These are phyloP conservation scores for Ophioderma brevispina DNA, from an alignment of 35 echinoderm and acorn worm species.

Conservation along the genomic window DNA sequence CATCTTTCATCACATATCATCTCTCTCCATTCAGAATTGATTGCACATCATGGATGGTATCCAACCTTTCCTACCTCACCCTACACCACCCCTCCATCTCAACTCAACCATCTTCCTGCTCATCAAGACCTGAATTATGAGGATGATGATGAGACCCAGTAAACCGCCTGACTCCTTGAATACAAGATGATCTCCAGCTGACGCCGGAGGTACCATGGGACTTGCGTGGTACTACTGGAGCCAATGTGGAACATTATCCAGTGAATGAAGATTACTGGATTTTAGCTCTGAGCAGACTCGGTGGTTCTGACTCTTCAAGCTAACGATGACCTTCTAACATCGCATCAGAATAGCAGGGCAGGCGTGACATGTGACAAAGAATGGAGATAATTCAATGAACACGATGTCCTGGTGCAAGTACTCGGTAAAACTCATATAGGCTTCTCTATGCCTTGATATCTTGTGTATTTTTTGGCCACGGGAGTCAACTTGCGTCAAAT, in stretches of 20 bases:
- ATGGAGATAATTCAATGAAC: background rate
- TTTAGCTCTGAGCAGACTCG: background rate
- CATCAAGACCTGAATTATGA: too few relatives aligned
- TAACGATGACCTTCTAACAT: background rate
- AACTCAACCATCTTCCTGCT: too few relatives aligned
- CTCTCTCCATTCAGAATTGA: too few relatives aligned
- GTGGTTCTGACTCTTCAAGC: too few relatives aligned
- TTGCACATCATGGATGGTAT: too few relatives aligned
- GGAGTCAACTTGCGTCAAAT: background rate
- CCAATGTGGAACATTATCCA: background rate
- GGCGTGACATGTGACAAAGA: background rate
- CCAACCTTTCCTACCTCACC: too few relatives aligned
- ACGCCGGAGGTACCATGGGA: background rate
- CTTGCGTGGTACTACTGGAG: background rate
- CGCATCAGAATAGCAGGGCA: background rate
- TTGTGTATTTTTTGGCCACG: background rate
- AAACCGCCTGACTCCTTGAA: too few relatives aligned
- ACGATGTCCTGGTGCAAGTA: background rate
- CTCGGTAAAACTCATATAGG: background rate
- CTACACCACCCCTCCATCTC: too few relatives aligned
- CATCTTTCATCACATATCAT: too few relatives aligned
- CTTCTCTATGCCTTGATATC: constrained; percentile 29
- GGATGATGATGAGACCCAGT: too few relatives aligned
- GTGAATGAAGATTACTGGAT: background rate
- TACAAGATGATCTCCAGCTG: background rate